Evolutionary conservation across 2,797 vertebrate species (phyloP), one percentile per base, ranked within the genome.

Genomic region (Enteromius unitaeniatus): DNA sequence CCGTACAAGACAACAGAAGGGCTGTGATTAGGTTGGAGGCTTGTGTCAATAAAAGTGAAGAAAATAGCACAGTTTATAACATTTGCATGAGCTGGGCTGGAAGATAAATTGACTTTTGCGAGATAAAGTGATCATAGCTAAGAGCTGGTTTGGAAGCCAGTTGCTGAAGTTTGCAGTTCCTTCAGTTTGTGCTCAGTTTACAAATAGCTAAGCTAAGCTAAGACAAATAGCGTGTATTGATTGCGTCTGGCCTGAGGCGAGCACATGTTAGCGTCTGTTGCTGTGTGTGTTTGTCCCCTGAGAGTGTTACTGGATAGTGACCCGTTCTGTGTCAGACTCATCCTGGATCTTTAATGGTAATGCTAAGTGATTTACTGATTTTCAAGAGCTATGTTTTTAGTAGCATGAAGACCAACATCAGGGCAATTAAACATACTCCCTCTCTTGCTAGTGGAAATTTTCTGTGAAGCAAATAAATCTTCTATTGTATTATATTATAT

Each of bases 211-310:
- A 72, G n/a, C n/a, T n/a, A 78, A 81, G 67, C 68, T 10, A 64
- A 45, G 58, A 78, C 70, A 76, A 73, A 74, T 81, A 77, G 79
- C 79, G 31, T 79, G 74, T 75, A 74, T 79, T 55, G 78, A 82
- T 45, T 77, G n/a, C 23, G 53, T 79, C 67, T 75, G 14, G 17
- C 10, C 70, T 45, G 47, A 82, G 65, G 14, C 28, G 9, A 81
- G 28, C 23, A 6, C 15, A 45, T 1, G 10, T 4, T 49, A 28
- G 49, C 14, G 55, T 34, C 8, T 62, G 19, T 79, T 45, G 6
- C 65, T 28, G 34, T 17, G 67, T 45, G 19, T 0, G 8, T 34
- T 78, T 4, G 37, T 62, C 77, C 14, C 62, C 62, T 6, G 77
- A 79, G 78, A 31, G 65, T 45, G 14, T 62, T 15, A 45, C 26